Evolutionary conservation across 2,888 invertebrate genomes (phyloP).

Genomic region (Cyrtodaria siliqua): DNA sequence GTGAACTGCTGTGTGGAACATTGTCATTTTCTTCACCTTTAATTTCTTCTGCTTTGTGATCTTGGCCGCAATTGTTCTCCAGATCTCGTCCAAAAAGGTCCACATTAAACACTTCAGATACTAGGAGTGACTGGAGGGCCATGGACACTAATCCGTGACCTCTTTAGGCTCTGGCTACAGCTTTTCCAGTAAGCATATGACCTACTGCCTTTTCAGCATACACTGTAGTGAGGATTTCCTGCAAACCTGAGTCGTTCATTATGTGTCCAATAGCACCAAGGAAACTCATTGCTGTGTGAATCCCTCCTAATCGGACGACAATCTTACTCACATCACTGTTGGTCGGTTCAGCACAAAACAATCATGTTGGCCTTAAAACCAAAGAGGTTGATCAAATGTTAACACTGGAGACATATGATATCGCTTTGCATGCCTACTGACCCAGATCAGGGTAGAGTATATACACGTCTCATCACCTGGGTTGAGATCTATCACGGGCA

Average conservation of each 20-base stretch:
- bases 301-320: conserved; percentile 40
- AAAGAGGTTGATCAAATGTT: conserved; percentile 69
- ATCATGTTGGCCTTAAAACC: conserved; percentile 51
- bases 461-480: conserved; percentile 32
- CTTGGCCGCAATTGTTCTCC: not conserved
- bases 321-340: conserved; percentile 17
- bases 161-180: conserved; percentile 1
- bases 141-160: conserved; percentile 4
- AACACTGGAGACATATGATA: conserved; percentile 41
- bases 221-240: conserved; percentile 35
- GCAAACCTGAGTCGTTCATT: conserved; percentile 38
- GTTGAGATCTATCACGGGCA: too few relatives aligned
- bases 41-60: not conserved
- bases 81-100: not conserved
- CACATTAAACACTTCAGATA: not conserved
- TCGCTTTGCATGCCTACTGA: conserved; percentile 29
- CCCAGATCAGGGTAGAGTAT: conserved; percentile 52
- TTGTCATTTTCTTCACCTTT: too few relatives aligned
- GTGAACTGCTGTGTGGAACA: too few relatives aligned
- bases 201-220: conserved; percentile 22
- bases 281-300: conserved; percentile 64
- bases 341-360: not conserved
- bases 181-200: conserved; percentile 17
- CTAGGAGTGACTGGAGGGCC: not conserved
- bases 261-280: conserved; percentile 63